phyloP scores from a whole-genome alignment of 2,113 vertebrate species.

The Istiophorus platypterus region DNA sequence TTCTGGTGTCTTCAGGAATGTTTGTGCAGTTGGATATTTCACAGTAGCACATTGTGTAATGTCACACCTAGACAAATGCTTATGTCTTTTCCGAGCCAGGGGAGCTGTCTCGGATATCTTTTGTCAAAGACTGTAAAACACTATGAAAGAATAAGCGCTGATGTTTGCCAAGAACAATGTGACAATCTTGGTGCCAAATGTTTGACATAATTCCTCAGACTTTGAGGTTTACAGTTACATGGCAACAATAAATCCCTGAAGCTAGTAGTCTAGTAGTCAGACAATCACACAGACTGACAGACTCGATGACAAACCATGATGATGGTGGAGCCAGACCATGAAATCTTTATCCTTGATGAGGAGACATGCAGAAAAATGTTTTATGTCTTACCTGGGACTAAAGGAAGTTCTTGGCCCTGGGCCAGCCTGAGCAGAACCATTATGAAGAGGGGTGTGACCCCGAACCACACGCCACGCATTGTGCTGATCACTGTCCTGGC shows the following conservation, averaged over 20 bases:
- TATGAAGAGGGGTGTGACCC: slow-evolving; percentile 86
- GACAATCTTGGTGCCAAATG: background rate
- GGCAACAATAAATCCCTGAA: background rate
- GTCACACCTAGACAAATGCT: background rate
- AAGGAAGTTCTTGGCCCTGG: slow-evolving; percentile 82
- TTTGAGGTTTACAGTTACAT: background rate
- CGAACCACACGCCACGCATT: slow-evolving; percentile 89
- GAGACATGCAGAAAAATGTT: slow-evolving; percentile 17
- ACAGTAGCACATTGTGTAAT: background rate
- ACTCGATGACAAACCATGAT: slow-evolving; percentile 42
- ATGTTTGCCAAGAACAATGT: background rate
- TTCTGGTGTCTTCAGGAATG: background rate
- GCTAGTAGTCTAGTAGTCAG: slow-evolving; percentile 40
- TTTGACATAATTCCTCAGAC: background rate
- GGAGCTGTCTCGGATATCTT: background rate
- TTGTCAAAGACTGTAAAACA: background rate
- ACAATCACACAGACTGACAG: slow-evolving; percentile 44
- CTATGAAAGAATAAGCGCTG: background rate
- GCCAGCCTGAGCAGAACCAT: slow-evolving; percentile 85
- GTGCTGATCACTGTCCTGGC: slow-evolving; percentile 87
- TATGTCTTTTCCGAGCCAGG: background rate
- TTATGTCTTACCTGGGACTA: slow-evolving; percentile 90
- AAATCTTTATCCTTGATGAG: slow-evolving; percentile 26
- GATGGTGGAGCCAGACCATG: slow-evolving; percentile 38
- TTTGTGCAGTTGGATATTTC: background rate